Base-by-base conservation (phyloP, 2,888 invertebrate genomes). In the Ophion ventricosus region DNA sequence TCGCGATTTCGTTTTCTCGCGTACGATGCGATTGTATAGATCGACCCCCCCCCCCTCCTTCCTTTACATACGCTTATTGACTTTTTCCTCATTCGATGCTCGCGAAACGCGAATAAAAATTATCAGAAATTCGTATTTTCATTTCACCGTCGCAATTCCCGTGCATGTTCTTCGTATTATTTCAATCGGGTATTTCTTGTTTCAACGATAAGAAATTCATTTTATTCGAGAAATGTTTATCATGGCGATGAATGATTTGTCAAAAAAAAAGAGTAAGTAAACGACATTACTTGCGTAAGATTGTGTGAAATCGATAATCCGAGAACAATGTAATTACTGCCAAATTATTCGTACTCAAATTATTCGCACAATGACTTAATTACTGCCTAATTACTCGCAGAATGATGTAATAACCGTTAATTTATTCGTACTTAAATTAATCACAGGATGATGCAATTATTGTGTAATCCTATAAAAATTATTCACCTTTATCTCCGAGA, bases 1-100 rank as follows among this genome's bases (percentile, higher is more conserved):
- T 63, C 61, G 56, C 56, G 75, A 73, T 77, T 84, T 67, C 67
- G 43, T 74, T 59, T 25, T 49, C 57, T 75, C 25, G 54, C n/a
- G 25, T 17, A 40, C 20, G 5, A 23, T 20, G 20, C 57, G 20
- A 57, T 8, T 23, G 57, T 57, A 4, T 23, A 35, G 40, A 35
- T 40, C 14, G n/a, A 29, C 26, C n/a, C n/a, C n/a, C n/a, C n/a
- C n/a, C 10, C 10, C 25, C 17, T 8, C 7, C 35, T 35, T 35
- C 35, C 35, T 35, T 35, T 8, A 35, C 35, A 35, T 35, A 0
- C 49, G 49, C 49, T 29, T 26, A 8, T 56, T 17, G 29, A 26
- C 11, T 69, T 43, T 66, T 67, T 54, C 69, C 66, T 63, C 23
- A 20, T 43, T 49, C 49, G 17, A 49, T 49, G 17, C 49, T 4